Percentiles rank a stretch among this genome's conserved stretches.
These are phyloP conservation scores for Zaprionus davidi DNA, from an alignment of 1,140 invertebrate genomes.

Conservation along the genomic window DNA sequence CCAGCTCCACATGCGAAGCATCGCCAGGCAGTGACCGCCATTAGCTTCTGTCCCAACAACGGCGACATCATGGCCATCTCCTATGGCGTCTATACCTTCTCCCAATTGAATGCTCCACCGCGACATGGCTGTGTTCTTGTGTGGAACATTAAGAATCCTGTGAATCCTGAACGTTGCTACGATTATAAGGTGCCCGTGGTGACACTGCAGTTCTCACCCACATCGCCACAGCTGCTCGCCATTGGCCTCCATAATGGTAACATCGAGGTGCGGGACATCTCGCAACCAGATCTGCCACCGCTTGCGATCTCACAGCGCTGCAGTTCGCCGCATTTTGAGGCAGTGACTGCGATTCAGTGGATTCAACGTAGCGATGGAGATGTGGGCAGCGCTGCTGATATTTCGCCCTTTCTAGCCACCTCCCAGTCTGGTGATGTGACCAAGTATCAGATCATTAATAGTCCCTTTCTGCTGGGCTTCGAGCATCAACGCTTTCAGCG, in stretches of 20 bases:
- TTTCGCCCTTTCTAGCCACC: slow-evolving; percentile 85
- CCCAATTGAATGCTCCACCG: slow-evolving; percentile 10
- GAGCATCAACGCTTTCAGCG: slow-evolving; percentile 87
- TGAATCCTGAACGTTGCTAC: slow-evolving; percentile 90
- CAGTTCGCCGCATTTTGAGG: slow-evolving; percentile 87
- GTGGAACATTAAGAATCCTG: slow-evolving; percentile 94
- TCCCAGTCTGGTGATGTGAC: slow-evolving; percentile 87
- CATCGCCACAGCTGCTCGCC: slow-evolving; percentile 89
- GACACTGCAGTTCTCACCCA: slow-evolving; percentile 89
- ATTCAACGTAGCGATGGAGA: slow-evolving; percentile 84
- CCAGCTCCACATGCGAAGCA: slow-evolving; percentile 11
- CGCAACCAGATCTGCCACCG: slow-evolving; percentile 84
- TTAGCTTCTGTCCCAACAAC: slow-evolving; percentile 88
- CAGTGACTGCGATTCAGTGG: slow-evolving; percentile 88
- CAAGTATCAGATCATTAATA: slow-evolving; percentile 85
- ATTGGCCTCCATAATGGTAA: slow-evolving; percentile 92
- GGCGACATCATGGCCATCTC: slow-evolving; percentile 88
- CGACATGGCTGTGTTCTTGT: slow-evolving; percentile 86
- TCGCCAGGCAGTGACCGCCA: slow-evolving; percentile 85
- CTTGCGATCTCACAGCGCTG: slow-evolving; percentile 86
- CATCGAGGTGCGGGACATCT: slow-evolving; percentile 90
- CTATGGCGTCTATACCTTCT: slow-evolving; percentile 87
- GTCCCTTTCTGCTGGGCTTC: slow-evolving; percentile 81
- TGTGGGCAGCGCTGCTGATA: slow-evolving; percentile 58
- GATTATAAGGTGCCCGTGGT: slow-evolving; percentile 89